A percentile compares a stretch with the other conserved stretches of the same genome.
Conservation (phyloP, 2,888 invertebrate species). For the Protula sp. region DNA sequence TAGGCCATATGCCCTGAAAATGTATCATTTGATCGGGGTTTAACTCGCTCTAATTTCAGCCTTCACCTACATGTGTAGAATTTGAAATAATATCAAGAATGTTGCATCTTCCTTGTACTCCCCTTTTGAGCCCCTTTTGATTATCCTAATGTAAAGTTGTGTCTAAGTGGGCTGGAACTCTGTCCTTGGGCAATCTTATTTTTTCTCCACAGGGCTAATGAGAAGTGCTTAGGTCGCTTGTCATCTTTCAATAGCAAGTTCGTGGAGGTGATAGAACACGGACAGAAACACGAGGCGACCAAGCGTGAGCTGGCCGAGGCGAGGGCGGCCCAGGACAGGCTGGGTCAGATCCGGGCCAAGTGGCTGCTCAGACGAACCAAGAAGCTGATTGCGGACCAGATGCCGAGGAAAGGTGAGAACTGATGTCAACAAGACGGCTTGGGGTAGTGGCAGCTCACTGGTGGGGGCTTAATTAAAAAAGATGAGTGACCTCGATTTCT, state of each 20-base stretch:
- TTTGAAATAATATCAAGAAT: too few relatives aligned
- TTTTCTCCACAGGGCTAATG: conserved; percentile 36
- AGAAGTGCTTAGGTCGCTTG: conserved; percentile 35
- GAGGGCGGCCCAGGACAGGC: conserved; percentile 33
- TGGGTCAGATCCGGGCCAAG: conserved; percentile 30
- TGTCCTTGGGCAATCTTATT: too few relatives aligned
- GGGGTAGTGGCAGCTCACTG: background rate
- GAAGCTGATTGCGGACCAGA: conserved; percentile 40
- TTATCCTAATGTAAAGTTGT: too few relatives aligned
- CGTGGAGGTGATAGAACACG: conserved; percentile 34
- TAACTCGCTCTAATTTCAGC: too few relatives aligned
- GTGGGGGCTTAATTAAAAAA: background rate
- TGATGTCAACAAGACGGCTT: too few relatives aligned
- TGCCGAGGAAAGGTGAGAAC: conserved; percentile 44
- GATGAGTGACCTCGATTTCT: too few relatives aligned
- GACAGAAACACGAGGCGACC: conserved; percentile 43
- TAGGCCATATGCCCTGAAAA: too few relatives aligned
- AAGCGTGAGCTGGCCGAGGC: conserved; percentile 46
- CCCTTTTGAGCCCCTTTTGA: too few relatives aligned
- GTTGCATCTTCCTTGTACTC: too few relatives aligned
- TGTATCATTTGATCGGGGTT: too few relatives aligned
- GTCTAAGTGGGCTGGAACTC: too few relatives aligned
- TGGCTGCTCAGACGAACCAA: conserved; percentile 48
- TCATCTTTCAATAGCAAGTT: conserved; percentile 33
- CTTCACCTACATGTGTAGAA: too few relatives aligned